Conservation (phyloP, 2,888 invertebrate species). For the Cephus sareptanus region DNA sequence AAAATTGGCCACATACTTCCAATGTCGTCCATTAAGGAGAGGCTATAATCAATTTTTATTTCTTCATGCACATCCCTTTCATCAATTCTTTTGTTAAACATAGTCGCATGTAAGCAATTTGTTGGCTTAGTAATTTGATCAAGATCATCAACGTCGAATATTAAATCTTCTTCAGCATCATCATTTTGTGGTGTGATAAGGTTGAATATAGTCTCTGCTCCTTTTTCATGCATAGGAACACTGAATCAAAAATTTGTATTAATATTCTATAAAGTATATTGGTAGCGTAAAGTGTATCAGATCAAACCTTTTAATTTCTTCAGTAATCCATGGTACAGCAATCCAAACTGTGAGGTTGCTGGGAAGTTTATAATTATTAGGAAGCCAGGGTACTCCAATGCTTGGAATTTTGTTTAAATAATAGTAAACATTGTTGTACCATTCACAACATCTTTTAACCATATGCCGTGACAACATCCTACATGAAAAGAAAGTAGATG, state of each 20-base stretch:
- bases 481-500: slow-evolving; percentile 5
- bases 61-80: background rate
- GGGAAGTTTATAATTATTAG: slow-evolving; percentile 66
- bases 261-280: background rate
- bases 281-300: background rate
- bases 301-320: slow-evolving; percentile 48
- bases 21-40: slow-evolving; percentile 23
- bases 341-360: slow-evolving; percentile 68
- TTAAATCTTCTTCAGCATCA: slow-evolving; percentile 29
- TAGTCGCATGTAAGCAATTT: background rate
- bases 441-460: slow-evolving; percentile 67
- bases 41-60: background rate
- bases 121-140: background rate
- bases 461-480: slow-evolving; percentile 67
- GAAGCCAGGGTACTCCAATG: slow-evolving; percentile 69
- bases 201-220: slow-evolving; percentile 46
- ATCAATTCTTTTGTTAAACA: background rate
- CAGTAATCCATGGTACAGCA: slow-evolving; percentile 67
- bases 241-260: slow-evolving; percentile 22
- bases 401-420: slow-evolving; percentile 63
- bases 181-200: slow-evolving; percentile 37
- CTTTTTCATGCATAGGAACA: slow-evolving; percentile 23
- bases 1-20: slow-evolving; percentile 31
- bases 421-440: slow-evolving; percentile 68
- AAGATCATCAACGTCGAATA: slow-evolving; percentile 18